Evolutionary conservation across 2,113 vertebrate species (phyloP).

Genomic region (Pyrgilauda ruficollis): DNA sequence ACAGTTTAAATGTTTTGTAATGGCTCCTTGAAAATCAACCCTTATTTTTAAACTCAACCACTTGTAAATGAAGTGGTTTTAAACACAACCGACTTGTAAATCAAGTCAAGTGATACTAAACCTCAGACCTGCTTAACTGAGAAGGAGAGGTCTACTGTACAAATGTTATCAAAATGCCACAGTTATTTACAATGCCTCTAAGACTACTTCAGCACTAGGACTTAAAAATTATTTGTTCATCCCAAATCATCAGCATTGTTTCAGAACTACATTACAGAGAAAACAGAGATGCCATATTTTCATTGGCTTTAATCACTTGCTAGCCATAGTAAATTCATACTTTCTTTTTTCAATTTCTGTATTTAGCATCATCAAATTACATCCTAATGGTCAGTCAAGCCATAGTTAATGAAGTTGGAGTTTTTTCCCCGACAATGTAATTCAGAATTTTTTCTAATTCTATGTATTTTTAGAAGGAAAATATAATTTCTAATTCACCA

Average conservation of each 20-base stretch:
- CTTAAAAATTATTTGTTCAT: not conserved
- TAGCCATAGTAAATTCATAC: not conserved
- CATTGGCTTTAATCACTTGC: not conserved
- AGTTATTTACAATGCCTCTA: not conserved
- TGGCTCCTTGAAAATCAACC: not conserved
- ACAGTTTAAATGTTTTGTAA: not conserved
- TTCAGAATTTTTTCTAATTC: not conserved
- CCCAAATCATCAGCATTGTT: not conserved
- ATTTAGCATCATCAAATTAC: not conserved
- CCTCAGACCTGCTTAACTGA: not conserved
- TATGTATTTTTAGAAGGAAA: not conserved
- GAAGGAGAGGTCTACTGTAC: not conserved
- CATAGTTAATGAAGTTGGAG: not conserved
- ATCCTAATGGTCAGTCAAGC: not conserved
- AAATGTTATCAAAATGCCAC: not conserved
- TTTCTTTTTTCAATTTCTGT: not conserved
- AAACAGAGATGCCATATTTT: not conserved
- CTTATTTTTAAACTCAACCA: not conserved
- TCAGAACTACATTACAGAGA: not conserved
- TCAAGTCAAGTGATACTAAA: not conserved
- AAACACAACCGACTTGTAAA: accelerated
- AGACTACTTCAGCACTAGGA: not conserved
- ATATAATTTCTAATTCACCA: not conserved
- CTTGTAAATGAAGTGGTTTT: not conserved
- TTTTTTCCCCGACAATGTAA: not conserved